Evolutionary conservation across 2,113 vertebrate species (phyloP), one percentile per base, ranked within the genome.

Genomic region (Hipposideros armiger): DNA sequence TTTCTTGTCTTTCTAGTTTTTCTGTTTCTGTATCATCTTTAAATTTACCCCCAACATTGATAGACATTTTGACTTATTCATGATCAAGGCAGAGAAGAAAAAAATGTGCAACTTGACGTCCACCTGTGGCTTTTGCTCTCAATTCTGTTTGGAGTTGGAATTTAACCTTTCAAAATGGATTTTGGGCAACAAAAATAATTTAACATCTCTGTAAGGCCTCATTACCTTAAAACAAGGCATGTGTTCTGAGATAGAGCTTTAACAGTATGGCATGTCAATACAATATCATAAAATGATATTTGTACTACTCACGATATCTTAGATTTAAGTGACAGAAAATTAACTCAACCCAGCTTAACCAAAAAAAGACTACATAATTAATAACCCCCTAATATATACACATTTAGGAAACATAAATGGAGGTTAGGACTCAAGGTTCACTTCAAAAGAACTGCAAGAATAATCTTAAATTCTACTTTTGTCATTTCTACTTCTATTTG

Each of bases 251-350:
- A 62, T 76, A 36, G 8, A 76, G 20, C 15, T 67, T 62, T 85
- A 91, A 81, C 10, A 42, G 60, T 64, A 54, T 92, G 90, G 95
- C 70, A 87, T 67, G 84, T 88, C 67, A 95, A 97, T 70, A 54
- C 6, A 94, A 40, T 76, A 62, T 67, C 85, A 66, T 77, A 97
- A 95, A 91, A 81, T 90, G 40, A 40, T 77, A 85, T 86, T 81
- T 69, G 11, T 91, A 91, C 95, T 91, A 76, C 67, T 92, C 88
- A 77, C 72, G 73, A 94, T 26, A 91, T 32, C 0, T 10, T 67
- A 56, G 40, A 8, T 85, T 94, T 45, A 88, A 92, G 78, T 94
- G 67, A 82, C 78, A 92, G 60, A 82, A 88, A 95, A 93, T 77
- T 8, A 94, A 77, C 30, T 94, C 14, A 84, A 40, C 1, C 0